Evolutionary conservation across 2,888 invertebrate species (phyloP).

Genomic region (Pecten maximus): DNA sequence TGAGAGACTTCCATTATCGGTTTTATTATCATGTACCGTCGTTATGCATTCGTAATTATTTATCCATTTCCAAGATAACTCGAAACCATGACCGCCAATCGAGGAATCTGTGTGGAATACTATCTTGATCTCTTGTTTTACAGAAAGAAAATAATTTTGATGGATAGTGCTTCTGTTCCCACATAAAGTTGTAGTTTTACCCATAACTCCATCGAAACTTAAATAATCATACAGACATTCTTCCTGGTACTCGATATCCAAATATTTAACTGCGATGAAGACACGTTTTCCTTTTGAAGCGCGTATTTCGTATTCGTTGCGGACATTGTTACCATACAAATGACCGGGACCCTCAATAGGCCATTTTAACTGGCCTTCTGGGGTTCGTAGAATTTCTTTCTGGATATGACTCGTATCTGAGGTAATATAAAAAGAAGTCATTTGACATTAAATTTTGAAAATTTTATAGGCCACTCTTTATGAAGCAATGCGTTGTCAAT

Average conservation of each 20-base stretch:
- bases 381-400: not conserved
- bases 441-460: too few species aligned
- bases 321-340: conserved; percentile 56
- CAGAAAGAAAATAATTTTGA: conserved; percentile 49
- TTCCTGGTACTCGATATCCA: conserved; percentile 62
- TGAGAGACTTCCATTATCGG: not conserved
- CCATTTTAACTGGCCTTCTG: not conserved
- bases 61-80: conserved; percentile 55
- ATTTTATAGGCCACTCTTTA: too few species aligned
- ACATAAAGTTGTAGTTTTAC: conserved; percentile 47
- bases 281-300: conserved; percentile 50
- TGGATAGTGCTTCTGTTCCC: conserved; percentile 42
- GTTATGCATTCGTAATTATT: conserved; percentile 36
- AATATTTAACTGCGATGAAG: conserved; percentile 50
- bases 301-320: conserved; percentile 44
- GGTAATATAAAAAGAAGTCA: not conserved
- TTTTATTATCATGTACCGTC: not conserved
- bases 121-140: conserved; percentile 48
- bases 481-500: too few species aligned
- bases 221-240: conserved; percentile 67
- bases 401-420: not conserved
- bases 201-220: conserved; percentile 47
- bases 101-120: conserved; percentile 61
- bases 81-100: conserved; percentile 57
- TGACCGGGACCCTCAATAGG: conserved; percentile 28